These are phyloP conservation scores for Oppia nitens DNA, from an alignment of 1,140 invertebrate genomes.

Conservation along the genomic window DNA sequence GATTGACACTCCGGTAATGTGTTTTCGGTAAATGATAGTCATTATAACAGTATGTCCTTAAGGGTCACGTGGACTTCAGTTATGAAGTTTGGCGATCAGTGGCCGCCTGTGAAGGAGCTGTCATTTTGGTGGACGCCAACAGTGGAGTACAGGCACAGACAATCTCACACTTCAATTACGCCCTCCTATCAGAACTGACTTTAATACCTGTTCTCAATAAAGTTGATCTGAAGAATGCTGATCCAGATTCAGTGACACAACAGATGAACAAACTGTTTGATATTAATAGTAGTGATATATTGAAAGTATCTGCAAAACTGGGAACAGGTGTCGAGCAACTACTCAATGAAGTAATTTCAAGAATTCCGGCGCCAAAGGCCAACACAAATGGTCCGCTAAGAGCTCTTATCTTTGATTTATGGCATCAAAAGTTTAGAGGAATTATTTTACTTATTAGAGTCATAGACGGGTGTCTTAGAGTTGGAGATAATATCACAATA, in stretches of 20 bases:
- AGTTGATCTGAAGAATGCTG: conserved; percentile 79
- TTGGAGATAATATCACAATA: conserved; percentile 43
- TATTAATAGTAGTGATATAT: conserved; percentile 47
- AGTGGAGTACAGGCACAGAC: conserved; percentile 89
- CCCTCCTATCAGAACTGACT: conserved; percentile 56
- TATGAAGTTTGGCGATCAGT: conserved; percentile 79
- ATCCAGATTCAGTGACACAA: conserved; percentile 56
- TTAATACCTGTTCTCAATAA: conserved; percentile 93
- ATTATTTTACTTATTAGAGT: conserved; percentile 61
- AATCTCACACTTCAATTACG: conserved; percentile 87
- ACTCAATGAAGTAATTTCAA: conserved; percentile 53
- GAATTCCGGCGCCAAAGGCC: conserved; percentile 54
- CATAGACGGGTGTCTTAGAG: conserved; percentile 47
- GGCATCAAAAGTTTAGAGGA: conserved; percentile 76
- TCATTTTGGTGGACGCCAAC: conserved; percentile 88
- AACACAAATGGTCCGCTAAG: conserved; percentile 41
- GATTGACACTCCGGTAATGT: conserved; percentile 71
- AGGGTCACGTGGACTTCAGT: conserved; percentile 92
- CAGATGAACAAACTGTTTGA: conserved; percentile 73
- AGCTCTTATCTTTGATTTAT: conserved; percentile 80
- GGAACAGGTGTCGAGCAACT: conserved; percentile 60
- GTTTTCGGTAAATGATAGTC: not conserved
- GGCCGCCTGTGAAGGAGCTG: conserved; percentile 80
- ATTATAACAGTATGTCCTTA: conserved; percentile 14
- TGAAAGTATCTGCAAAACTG: conserved; percentile 68